Base-by-base conservation (phyloP, 2,797 vertebrate species). In the Gobionotothen gibberifrons region DNA sequence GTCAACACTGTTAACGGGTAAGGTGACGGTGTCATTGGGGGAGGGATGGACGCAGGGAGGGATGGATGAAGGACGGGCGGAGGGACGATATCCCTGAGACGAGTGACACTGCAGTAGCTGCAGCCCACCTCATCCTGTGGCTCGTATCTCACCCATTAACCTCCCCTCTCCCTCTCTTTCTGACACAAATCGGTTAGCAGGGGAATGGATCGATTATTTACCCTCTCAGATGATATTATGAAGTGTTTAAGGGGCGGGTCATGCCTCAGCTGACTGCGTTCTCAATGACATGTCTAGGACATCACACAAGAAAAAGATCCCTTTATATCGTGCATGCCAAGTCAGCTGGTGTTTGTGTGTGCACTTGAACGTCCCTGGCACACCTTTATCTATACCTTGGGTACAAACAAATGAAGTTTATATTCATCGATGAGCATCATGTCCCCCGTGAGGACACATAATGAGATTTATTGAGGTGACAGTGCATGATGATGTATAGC, bases 1-100 rank as follows among this genome's bases (percentile, higher is more conserved):
- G 87, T 90, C 89, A 85, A 90, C 90, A 84, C 56, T 77, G 84
- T 86, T 88, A 83, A 90, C 52, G 47, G 63, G 69, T 88, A 81
- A 90, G 89, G 87, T 92, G 91, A 85, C 63, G 74, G 78, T 89
- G 88, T 90, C 90, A 82, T 72, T 14, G 5, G 32, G 57, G 76
- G 4, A 44, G 70, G 29, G 32, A 43, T 61, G 73, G 54, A 71
- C 16, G 6, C 59, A 61, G 63, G 48, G 21, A 52, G 59, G 32
- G 67, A 51, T 15, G 49, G 63, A 81, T 85, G 85, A 87, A 83
- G 81, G 82, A 70, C 81, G 76, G 67, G 75, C 64, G 75, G 80
- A 85, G 78, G 81, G 73, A 69, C 42, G 3, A 66, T 79, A 68
- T 83, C 65, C 59, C 74, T 46, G 77, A 71, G 82, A 79, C 15